These are phyloP conservation scores for Andrena chrysosceles DNA, from an alignment of 2,888 invertebrate genomes.

Conservation along the genomic window DNA sequence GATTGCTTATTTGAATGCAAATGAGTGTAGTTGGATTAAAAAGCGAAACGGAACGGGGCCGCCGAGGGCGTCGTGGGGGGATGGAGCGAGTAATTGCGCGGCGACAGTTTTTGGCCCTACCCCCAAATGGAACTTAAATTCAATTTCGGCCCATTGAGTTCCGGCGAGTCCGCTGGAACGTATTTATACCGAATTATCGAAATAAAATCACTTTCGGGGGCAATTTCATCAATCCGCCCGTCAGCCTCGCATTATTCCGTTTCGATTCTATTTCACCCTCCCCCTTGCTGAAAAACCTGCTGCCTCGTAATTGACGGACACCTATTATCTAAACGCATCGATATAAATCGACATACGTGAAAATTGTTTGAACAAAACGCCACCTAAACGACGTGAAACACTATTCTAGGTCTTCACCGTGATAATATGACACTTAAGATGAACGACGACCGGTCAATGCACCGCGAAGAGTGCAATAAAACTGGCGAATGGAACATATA, in stretches of 20 bases:
- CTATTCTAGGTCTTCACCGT: neutral
- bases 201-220: constrained; percentile 59
- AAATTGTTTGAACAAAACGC: constrained; percentile 7
- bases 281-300: constrained; percentile 4
- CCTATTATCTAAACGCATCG: constrained; percentile 15
- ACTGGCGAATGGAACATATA: neutral
- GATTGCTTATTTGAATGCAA: constrained; percentile 40
- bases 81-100: constrained; percentile 51
- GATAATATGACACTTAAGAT: neutral
- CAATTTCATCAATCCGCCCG: constrained; percentile 51
- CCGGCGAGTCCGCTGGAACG: constrained; percentile 31
- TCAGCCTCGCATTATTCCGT: constrained; percentile 36
- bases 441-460: too few relatives aligned
- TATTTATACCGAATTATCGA: constrained; percentile 64
- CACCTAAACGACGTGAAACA: neutral
- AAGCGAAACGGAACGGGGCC: constrained; percentile 43
- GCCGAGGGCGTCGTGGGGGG: neutral
- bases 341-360: neutral
- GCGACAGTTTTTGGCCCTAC: constrained; percentile 53
- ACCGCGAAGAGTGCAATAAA: neutral
- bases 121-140: constrained; percentile 64
- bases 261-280: constrained; percentile 16
- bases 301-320: constrained; percentile 18
- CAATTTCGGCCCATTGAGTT: constrained; percentile 45
- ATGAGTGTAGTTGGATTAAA: constrained; percentile 48